Percentiles rank a stretch among this genome's conserved stretches.
phyloP scores from a whole-genome alignment of 2,888 invertebrate species.

The Orthosia incerta region DNA sequence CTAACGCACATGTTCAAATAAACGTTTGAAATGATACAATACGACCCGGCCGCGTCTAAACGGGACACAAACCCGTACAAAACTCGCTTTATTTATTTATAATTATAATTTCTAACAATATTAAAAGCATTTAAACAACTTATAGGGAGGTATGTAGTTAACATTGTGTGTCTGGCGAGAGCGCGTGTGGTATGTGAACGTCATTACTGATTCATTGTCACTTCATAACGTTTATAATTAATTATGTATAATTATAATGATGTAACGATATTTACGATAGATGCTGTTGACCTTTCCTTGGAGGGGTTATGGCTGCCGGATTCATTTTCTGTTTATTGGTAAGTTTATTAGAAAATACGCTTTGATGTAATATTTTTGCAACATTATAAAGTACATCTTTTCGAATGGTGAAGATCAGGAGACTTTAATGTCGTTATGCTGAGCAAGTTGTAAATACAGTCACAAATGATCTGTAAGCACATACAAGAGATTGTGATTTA shows the following conservation, averaged over 20 bases:
- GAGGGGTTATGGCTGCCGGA: slow-evolving; percentile 77
- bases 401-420: background rate
- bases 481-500: too few relatives aligned
- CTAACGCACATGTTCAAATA: slow-evolving; percentile 27
- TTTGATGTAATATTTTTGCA: slow-evolving; percentile 26
- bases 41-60: slow-evolving; percentile 51
- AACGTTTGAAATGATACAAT: slow-evolving; percentile 36
- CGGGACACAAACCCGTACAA: slow-evolving; percentile 53
- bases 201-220: slow-evolving; percentile 64
- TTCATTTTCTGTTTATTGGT: slow-evolving; percentile 84
- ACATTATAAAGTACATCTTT: background rate
- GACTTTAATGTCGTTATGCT: too few relatives aligned
- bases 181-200: slow-evolving; percentile 61
- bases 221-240: slow-evolving; percentile 70
- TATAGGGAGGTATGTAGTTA: slow-evolving; percentile 78
- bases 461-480: background rate
- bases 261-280: slow-evolving; percentile 64
- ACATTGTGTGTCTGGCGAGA: slow-evolving; percentile 67
- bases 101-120: slow-evolving; percentile 73
- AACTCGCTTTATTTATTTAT: slow-evolving; percentile 81
- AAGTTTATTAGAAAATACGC: slow-evolving; percentile 70
- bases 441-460: background rate
- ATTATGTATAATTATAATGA: slow-evolving; percentile 68
- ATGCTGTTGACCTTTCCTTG: slow-evolving; percentile 72
- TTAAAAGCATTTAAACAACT: slow-evolving; percentile 85